A percentile compares a stretch with the other conserved stretches of the same genome.
Evolutionary conservation across 2,797 vertebrate genomes (phyloP).

Genomic region (Heliangelus exortis): DNA sequence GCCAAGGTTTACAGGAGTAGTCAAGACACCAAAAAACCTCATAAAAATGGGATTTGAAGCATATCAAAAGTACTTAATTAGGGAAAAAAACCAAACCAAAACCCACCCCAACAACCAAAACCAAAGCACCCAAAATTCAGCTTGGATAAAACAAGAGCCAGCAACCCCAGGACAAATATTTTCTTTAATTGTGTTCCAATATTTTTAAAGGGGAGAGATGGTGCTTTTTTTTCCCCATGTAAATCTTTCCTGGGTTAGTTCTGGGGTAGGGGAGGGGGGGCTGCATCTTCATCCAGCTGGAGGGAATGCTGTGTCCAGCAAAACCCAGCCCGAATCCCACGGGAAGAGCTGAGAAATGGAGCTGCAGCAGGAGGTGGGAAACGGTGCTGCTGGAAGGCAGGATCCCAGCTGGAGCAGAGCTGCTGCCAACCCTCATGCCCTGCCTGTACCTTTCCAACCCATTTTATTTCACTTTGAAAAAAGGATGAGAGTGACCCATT

Average conservation of each 20-base stretch:
- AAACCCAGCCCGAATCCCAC: neutral
- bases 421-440: neutral
- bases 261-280: accelerated
- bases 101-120: no score
- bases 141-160: neutral
- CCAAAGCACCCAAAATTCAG: neutral
- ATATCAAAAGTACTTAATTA: neutral
- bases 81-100: neutral
- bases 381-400: neutral
- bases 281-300: neutral
- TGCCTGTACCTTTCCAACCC: neutral
- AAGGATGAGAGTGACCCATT: neutral
- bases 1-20: neutral
- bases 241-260: neutral
- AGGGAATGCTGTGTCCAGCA: neutral
- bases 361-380: neutral
- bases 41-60: neutral
- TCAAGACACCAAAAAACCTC: neutral
- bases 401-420: neutral
- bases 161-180: neutral
- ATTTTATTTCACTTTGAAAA: neutral
- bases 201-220: neutral
- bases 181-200: neutral
- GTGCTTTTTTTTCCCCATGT: neutral
- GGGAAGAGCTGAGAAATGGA: accelerated